These are phyloP conservation scores for Loris lydekkerianus DNA, from an alignment of 2,797 vertebrate species.

Conservation along the genomic window DNA sequence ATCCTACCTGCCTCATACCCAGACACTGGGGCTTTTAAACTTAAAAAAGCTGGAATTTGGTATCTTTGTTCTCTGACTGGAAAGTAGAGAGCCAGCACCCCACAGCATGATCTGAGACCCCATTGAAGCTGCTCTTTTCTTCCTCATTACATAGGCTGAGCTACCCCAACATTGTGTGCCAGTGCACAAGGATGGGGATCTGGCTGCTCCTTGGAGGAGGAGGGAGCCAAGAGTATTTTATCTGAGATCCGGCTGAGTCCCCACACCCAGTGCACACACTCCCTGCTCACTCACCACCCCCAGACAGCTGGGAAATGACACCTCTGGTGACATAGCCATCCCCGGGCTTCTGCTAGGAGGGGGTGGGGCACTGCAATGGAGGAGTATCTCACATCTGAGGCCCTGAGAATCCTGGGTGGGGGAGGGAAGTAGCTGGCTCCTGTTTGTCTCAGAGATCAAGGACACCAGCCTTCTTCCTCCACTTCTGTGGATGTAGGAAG, in stretches of 20 bases:
- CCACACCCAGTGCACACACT: constrained; percentile 80
- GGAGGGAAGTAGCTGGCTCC: constrained; percentile 92
- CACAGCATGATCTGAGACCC: neutral
- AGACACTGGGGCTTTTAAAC: constrained; percentile 16
- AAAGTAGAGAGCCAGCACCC: neutral
- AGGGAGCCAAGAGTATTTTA: constrained; percentile 15
- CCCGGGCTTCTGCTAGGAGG: constrained; percentile 75
- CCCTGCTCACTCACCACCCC: constrained; percentile 90
- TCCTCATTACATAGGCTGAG: neutral
- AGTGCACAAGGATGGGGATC: neutral
- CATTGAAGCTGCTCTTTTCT: neutral
- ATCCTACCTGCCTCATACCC: neutral
- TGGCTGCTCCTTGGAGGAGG: neutral
- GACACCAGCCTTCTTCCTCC: constrained; percentile 18
- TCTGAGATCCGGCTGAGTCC: constrained; percentile 56
- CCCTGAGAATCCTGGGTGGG: constrained; percentile 93
- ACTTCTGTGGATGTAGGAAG: neutral
- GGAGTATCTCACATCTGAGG: constrained; percentile 82
- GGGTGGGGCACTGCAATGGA: constrained; percentile 18
- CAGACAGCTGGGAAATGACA: constrained; percentile 94
- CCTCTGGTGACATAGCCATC: constrained; percentile 92
- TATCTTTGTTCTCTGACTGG: constrained; percentile 45
- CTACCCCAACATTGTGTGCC: neutral
- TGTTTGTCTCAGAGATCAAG: constrained; percentile 90
- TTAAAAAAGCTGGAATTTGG: constrained; percentile 65